Percentiles rank a stretch among this genome's conserved stretches.
Conservation (phyloP, 2,888 invertebrate genomes). For the Ischnura elegans region DNA sequence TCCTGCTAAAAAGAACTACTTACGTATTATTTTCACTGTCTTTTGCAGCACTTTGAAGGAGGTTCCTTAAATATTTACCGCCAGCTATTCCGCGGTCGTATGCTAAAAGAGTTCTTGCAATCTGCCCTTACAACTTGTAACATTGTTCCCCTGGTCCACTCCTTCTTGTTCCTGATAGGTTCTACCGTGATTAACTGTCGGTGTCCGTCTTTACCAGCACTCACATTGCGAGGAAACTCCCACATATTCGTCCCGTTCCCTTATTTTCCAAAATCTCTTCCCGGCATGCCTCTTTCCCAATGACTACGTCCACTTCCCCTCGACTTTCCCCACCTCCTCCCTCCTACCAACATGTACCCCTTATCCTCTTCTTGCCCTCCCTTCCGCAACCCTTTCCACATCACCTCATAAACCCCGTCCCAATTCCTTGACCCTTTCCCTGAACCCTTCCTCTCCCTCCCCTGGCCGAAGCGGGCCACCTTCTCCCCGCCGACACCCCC, state of each 20-base stretch:
- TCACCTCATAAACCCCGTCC: slow-evolving; percentile 28
- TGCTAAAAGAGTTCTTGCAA: neutral
- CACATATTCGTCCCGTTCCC: too few species aligned
- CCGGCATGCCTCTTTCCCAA: neutral
- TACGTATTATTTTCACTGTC: too few species aligned
- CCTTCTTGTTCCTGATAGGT: too few species aligned
- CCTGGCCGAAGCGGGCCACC: neutral
- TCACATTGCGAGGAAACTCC: neutral
- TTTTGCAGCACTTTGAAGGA: too few species aligned
- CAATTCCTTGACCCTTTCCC: slow-evolving; percentile 41
- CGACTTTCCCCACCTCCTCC: neutral
- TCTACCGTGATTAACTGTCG: slow-evolving; percentile 26
- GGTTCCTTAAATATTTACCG: too few species aligned
- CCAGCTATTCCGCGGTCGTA: too few species aligned
- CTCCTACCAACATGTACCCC: neutral
- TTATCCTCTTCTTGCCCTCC: neutral
- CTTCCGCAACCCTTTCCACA: neutral
- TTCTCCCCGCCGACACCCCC: neutral
- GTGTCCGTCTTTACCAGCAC: neutral
- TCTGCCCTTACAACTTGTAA: neutral
- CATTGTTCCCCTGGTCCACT: too few species aligned
- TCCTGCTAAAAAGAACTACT: too few species aligned
- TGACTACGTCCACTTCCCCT: neutral
- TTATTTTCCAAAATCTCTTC: neutral
- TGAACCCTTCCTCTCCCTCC: neutral